These are phyloP conservation scores for Micrasema longulum DNA, from an alignment of 1,140 invertebrate genomes.

Conservation along the genomic window DNA sequence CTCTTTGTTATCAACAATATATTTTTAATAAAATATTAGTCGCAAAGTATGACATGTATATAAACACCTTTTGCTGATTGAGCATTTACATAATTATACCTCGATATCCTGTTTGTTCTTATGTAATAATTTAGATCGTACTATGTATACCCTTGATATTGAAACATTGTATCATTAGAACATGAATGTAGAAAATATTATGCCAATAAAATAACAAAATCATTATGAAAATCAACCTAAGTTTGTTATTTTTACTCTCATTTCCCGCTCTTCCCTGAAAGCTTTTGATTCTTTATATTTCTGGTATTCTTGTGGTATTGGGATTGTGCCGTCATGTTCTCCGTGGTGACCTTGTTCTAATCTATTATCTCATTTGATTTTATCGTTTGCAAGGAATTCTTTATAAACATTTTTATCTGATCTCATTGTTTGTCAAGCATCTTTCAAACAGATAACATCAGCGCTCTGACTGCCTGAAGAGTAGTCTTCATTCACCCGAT, in stretches of 20 bases:
- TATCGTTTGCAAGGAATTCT: conserved; percentile 31
- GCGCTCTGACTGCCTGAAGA: neutral
- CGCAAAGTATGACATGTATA: conserved; percentile 29
- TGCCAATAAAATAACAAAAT: conserved; percentile 42
- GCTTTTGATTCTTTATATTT: conserved; percentile 1
- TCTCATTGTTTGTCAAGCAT: conserved; percentile 20
- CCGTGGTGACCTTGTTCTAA: conserved; percentile 7
- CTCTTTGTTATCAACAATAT: too few species aligned
- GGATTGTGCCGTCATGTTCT: conserved; percentile 7
- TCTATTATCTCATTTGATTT: conserved; percentile 6
- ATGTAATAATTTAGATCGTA: conserved; percentile 28
- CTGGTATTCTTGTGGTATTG: conserved; percentile 19
- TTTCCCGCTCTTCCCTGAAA: conserved; percentile 5
- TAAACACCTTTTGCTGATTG: conserved; percentile 16
- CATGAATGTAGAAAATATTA: conserved; percentile 37
- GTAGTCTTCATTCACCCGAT: too few species aligned
- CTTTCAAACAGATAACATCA: conserved; percentile 24
- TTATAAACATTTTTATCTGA: conserved; percentile 31
- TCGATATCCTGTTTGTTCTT: conserved; percentile 22
- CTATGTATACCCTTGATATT: conserved; percentile 31
- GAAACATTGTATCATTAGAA: conserved; percentile 33
- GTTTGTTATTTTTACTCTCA: conserved; percentile 21
- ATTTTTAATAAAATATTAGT: neutral
- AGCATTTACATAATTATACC: conserved; percentile 21
- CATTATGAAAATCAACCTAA: conserved; percentile 33